Conservation (phyloP, 2,888 invertebrate species). For the Ischnus inquisitorius region DNA sequence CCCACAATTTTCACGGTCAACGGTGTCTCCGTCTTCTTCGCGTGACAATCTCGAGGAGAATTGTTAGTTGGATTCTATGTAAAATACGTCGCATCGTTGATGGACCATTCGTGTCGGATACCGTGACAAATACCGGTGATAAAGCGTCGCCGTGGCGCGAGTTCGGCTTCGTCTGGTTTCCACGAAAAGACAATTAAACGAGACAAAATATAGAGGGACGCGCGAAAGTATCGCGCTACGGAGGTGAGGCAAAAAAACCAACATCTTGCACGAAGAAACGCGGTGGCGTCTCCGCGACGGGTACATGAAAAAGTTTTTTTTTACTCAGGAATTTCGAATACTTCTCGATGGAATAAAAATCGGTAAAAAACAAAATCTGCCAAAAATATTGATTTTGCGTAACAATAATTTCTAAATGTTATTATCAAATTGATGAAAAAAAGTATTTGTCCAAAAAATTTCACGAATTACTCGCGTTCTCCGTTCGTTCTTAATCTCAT, state of each 20-base stretch:
- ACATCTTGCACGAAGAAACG: constrained; percentile 7
- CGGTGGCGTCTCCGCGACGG: no score
- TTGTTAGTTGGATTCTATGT: constrained; percentile 47
- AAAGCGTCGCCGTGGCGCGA: constrained; percentile 43
- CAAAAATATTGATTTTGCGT: no score
- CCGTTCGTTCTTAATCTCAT: not conserved
- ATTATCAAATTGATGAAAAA: no score
- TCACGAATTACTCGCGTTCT: not conserved
- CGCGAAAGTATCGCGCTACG: constrained; percentile 60
- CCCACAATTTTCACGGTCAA: constrained; percentile 18
- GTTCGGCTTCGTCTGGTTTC: constrained; percentile 46
- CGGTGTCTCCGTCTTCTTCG: not conserved
- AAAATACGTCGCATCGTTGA: constrained; percentile 26
- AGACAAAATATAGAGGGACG: constrained; percentile 60
- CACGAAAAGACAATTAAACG: constrained; percentile 68
- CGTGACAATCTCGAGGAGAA: constrained; percentile 24
- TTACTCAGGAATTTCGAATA: no score
- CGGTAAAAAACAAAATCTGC: no score
- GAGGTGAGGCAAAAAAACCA: not conserved
- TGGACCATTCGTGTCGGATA: constrained; percentile 27
- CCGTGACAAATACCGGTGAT: constrained; percentile 29
- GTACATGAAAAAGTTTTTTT: no score
- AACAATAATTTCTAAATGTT: no score
- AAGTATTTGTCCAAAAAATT: no score
- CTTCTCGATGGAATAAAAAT: no score